Evolutionary conservation across 1,140 invertebrate species (phyloP), one percentile per base, ranked within the genome.

Genomic region (Drosophila parabipectinata): DNA sequence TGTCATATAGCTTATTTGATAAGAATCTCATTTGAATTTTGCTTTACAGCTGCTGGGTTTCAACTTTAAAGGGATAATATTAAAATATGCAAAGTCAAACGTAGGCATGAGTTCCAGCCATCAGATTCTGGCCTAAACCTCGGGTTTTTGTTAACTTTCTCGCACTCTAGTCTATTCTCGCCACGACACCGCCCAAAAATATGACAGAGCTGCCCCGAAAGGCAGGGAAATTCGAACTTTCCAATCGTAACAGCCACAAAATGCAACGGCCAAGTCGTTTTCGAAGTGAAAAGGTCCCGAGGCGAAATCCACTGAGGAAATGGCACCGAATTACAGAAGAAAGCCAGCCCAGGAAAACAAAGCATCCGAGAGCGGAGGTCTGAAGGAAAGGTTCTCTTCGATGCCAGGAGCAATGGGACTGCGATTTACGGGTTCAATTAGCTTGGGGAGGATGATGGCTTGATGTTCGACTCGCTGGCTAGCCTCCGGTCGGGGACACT

Each of bases 381-480:
- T n/a, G 26, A 63, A 48, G 52, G 52, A 50, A 69, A 71, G 67
- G 67, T 69, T 57, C 44, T 41, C 48, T 52, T 57, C 26, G 37
- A 41, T 37, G 66, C 66, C 63, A 8, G 59, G 28, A 59, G 63
- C 73, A 54, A 58, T 75, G 71, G 51, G 37, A 66, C 53, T 66
- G 59, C 78, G 79, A 87, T 88, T 79, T 88, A 87, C 79, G 55
- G 75, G 82, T 77, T 88, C 83, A 88, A 88, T 88, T 87, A 85
- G 66, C 81, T 67, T 51, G 61, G 48, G 48, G 41, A 57, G 63
- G 71, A 60, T 75, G 72, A 58, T 50, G 67, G 39, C 34, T 48
- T 50, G 61, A 45, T 44, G 51, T 14, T 63, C 30, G 37, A 45
- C 9, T 54, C 5, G 14, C 28, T 63, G 41, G 41, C 30, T 45